These are phyloP conservation scores for Chaenogobius annularis DNA, from an alignment of 2,113 vertebrate genomes.

Conservation along the genomic window DNA sequence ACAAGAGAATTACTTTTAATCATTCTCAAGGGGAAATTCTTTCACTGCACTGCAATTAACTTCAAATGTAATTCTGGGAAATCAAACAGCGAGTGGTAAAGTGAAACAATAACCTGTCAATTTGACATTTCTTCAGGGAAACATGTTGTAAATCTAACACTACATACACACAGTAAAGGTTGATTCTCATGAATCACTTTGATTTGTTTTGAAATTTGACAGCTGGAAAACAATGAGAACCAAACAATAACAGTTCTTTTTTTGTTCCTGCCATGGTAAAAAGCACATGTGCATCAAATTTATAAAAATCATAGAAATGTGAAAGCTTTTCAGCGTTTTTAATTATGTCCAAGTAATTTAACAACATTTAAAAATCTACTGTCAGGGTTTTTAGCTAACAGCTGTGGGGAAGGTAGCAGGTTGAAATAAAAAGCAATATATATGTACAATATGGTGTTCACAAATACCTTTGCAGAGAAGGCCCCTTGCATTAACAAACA, in stretches of 20 bases:
- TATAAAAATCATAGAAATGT: not conserved
- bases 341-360: not conserved
- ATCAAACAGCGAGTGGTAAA: constrained; percentile 35
- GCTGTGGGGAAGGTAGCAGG: too few relatives aligned
- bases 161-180: not conserved
- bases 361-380: not conserved
- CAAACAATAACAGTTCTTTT: not conserved
- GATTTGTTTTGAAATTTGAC: not conserved
- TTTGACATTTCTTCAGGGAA: constrained; percentile 25
- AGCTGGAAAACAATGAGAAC: not conserved
- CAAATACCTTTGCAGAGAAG: not conserved
- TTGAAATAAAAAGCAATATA: too few relatives aligned
- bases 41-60: constrained; percentile 45
- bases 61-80: constrained; percentile 16
- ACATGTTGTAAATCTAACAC: constrained; percentile 20
- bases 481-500: not conserved
- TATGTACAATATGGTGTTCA: not conserved
- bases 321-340: not conserved
- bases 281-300: not conserved
- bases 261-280: not conserved
- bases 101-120: constrained; percentile 24
- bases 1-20: too few relatives aligned
- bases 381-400: too few relatives aligned
- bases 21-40: too few relatives aligned
- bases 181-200: not conserved